Conservation (phyloP, 2,113 vertebrate species). For the Toxostoma redivivum region DNA sequence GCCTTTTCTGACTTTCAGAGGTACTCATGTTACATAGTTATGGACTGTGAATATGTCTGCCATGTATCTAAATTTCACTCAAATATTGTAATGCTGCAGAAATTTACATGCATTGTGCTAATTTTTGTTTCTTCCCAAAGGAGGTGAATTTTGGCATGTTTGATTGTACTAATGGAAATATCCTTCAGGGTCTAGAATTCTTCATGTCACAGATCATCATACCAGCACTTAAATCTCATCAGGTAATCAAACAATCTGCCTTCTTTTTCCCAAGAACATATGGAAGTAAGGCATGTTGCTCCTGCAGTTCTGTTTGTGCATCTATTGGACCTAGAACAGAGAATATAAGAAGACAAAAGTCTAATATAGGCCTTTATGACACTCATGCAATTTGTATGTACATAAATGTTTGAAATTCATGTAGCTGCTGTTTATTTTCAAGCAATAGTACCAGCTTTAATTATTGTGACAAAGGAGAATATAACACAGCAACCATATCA, state of each 20-base stretch:
- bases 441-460: neutral
- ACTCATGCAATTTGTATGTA: neutral
- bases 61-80: neutral
- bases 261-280: neutral
- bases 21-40: neutral
- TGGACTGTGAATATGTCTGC: neutral
- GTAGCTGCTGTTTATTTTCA: neutral
- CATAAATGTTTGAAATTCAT: neutral
- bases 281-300: neutral
- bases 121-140: constrained; percentile 46
- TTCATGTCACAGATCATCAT: constrained; percentile 75
- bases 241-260: constrained; percentile 63
- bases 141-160: constrained; percentile 77
- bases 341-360: neutral
- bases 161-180: constrained; percentile 66
- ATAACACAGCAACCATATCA: neutral
- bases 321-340: neutral
- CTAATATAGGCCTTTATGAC: neutral
- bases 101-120: neutral
- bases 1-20: neutral
- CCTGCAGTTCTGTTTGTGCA: neutral
- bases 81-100: neutral
- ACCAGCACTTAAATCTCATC: constrained; percentile 75
- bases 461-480: neutral
- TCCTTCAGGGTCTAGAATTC: constrained; percentile 74